phyloP scores from a whole-genome alignment of 2,113 vertebrate species.

The Gasterosteus nipponicus region DNA sequence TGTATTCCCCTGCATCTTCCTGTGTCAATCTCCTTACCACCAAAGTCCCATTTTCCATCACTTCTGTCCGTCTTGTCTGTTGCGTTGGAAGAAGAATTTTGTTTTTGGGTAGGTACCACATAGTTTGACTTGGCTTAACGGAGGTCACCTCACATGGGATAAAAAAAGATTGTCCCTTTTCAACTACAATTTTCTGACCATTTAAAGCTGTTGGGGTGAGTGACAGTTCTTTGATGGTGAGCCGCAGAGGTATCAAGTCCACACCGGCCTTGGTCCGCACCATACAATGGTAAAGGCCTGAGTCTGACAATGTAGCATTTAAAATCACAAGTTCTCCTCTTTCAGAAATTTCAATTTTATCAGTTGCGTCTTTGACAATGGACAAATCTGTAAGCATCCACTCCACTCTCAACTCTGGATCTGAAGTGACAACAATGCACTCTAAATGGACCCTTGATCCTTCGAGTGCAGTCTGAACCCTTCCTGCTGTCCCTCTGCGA shows the following conservation, averaged over 20 bases:
- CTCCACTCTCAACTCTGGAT: constrained; percentile 67
- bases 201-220: constrained; percentile 79
- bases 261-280: constrained; percentile 71
- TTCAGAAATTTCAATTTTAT: constrained; percentile 66
- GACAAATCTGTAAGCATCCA: constrained; percentile 84
- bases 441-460: constrained; percentile 74
- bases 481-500: constrained; percentile 60
- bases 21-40: constrained; percentile 68
- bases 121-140: constrained; percentile 70
- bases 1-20: constrained; percentile 83
- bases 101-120: constrained; percentile 81
- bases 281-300: constrained; percentile 83
- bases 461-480: constrained; percentile 72
- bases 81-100: constrained; percentile 73
- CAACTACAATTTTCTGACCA: constrained; percentile 75
- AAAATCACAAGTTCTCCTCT: constrained; percentile 75
- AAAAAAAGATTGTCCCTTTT: constrained; percentile 65
- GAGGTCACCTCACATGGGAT: constrained; percentile 81
- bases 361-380: constrained; percentile 61
- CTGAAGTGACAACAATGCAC: constrained; percentile 73
- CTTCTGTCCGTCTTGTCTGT: constrained; percentile 65
- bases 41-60: constrained; percentile 80
- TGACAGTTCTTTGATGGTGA: constrained; percentile 75
- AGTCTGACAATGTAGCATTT: constrained; percentile 75
- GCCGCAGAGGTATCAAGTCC: constrained; percentile 77